Evolutionary conservation across 2,888 invertebrate genomes (phyloP), one percentile per base, ranked within the genome.

Genomic region (Dendrolimus houi): DNA sequence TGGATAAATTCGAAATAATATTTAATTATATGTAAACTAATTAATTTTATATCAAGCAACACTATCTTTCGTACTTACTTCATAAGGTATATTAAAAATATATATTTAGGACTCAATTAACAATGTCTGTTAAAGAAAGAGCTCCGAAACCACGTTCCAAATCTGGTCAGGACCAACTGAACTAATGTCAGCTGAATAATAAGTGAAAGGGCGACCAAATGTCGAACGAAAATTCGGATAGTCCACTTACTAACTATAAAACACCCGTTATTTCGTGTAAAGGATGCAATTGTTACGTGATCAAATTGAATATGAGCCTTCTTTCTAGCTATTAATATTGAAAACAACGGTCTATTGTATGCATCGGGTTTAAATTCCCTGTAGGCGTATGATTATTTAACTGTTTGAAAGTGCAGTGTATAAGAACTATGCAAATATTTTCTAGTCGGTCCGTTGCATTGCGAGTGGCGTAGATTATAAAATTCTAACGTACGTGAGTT

Each of bases 211-310:
- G 70, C 71, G 65, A 64, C 74, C 74, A 74, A 78, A 79, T 74
- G 74, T 75, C 71, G 72, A 69, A 61, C 69, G 72, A 68, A 68
- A 75, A 77, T 67, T 64, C 63, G 64, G 60, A 61, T 66, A 62
- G 57, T 55, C 60, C 55, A 67, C 69, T 62, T 74, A 69, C 29
- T 29, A 29, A 29, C 29, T 63, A 78, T 79, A 72, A 75, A 67
- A 73, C 61, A 64, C 66, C 84, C 84, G 83, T 83, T 84, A 83
- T 57, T 78, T 77, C 75, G 65, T 70, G 79, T 76, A 75, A 79
- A 83, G 81, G 82, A 81, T 79, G 77, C 77, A 73, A 74, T 79
- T 62, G 53, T 64, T 70, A 79, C 83, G 83, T 84, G 83, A 82
- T 66, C 64, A 66, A 77, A 75, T 71, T 82, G 60, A 65, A 56